A percentile compares a stretch with the other conserved stretches of the same genome.
phyloP scores from a whole-genome alignment of 1,140 invertebrate species.

The Apis dorsata region DNA sequence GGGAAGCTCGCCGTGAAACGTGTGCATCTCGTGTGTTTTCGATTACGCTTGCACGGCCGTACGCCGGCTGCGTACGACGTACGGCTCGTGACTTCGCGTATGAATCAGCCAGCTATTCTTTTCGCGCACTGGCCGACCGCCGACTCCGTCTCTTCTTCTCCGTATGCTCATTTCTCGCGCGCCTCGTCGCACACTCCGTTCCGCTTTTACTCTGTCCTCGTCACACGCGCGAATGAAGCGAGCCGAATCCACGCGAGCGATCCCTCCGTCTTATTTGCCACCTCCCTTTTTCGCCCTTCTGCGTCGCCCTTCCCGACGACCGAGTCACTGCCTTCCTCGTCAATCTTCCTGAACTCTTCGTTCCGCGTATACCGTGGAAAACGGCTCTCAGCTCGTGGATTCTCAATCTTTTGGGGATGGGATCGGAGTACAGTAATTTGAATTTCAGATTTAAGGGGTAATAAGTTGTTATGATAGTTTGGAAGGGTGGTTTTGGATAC shows the following conservation, averaged over 20 bases:
- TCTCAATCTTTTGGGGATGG: neutral
- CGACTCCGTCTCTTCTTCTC: constrained; percentile 52
- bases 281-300: neutral
- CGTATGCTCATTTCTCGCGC: constrained; percentile 38
- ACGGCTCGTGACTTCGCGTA: constrained; percentile 68
- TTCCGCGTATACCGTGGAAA: neutral
- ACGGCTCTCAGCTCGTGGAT: neutral
- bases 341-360: neutral
- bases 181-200: constrained; percentile 12
- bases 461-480: too few relatives aligned
- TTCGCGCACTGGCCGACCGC: constrained; percentile 56
- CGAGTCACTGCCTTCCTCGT: neutral
- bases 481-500: too few relatives aligned
- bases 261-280: neutral
- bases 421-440: too few relatives aligned
- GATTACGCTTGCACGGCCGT: constrained; percentile 64
- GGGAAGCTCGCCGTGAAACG: constrained; percentile 33
- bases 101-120: constrained; percentile 72
- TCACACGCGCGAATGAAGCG: constrained; percentile 9
- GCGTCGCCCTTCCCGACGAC: neutral
- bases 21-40: constrained; percentile 66
- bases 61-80: constrained; percentile 54
- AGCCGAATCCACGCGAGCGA: constrained; percentile 22
- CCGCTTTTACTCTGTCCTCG: constrained; percentile 11
- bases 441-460: too few relatives aligned